Base-by-base conservation (phyloP, 2,113 vertebrate species). In the Salvator merianae region DNA sequence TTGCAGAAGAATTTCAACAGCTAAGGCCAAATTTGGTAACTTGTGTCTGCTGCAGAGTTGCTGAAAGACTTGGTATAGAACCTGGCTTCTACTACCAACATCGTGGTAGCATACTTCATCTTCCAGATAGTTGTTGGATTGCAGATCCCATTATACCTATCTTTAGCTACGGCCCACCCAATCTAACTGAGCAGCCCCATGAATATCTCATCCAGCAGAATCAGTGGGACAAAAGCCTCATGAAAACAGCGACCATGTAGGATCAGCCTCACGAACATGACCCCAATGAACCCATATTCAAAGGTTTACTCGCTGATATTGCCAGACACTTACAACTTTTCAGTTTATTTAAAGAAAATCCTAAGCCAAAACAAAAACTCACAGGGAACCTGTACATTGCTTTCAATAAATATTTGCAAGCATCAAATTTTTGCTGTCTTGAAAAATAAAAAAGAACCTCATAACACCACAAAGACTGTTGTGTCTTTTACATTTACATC, bases 361-460 rank as follows among this genome's bases (percentile, higher is more conserved):
- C 79, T 72, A 83, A 83, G 85, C 85, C 4, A 22, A 81, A 86
- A 77, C 53, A 32, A 65, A 82, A 77, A 72, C 70, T 30, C 72
- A 68, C 38, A 59, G 65, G 20, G 74, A 73, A 30, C 40, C 80
- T 86, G 85, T 87, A 83, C 80, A 78, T 14, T 38, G 63, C 59
- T 55, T 30, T 90, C 86, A 93, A 93, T 93, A 93, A 93, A 92
- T 92, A 92, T 65, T 84, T 74, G 87, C 68, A 79, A 74, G 20
- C 30, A 36, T 77, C 20, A 63, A 66, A 36, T 82, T 66, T 47
- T 28, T 62, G 20, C 34, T 28, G 16, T 62, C 28, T 66, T 81
- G 62, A 86, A 72, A 50, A 70, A 75, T 65, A 80, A 68, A 62
- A 16, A 0, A 2, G 62, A 28, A 65, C 43, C 8, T 68, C 83